Conservation (phyloP, 2,888 invertebrate species). For the Chrysomela aeneicollis region DNA sequence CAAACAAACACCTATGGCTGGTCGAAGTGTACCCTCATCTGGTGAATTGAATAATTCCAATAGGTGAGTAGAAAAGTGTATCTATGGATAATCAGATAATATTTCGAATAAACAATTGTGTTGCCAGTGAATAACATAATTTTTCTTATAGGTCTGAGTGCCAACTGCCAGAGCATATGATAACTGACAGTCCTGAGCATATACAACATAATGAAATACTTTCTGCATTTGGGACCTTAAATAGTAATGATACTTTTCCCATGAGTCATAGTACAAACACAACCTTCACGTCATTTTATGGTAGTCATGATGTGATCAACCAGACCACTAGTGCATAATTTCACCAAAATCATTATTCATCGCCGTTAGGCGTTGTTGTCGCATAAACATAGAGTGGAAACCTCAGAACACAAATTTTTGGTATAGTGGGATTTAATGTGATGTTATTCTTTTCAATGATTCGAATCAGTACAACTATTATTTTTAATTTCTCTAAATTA, state of each 20-base stretch:
- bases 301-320: slow-evolving; percentile 61
- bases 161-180: slow-evolving; percentile 57
- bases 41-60: slow-evolving; percentile 55
- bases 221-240: slow-evolving; percentile 61
- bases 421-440: no score
- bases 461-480: no score
- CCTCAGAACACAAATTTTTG: no score
- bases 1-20: slow-evolving; percentile 66
- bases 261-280: slow-evolving; percentile 65
- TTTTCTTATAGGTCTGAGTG: slow-evolving; percentile 53
- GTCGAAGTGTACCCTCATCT: slow-evolving; percentile 52
- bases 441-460: no score
- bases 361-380: no score
- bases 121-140: neutral
- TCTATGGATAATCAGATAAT: neutral
- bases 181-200: slow-evolving; percentile 55
- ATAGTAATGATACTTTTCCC: slow-evolving; percentile 62
- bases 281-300: slow-evolving; percentile 66
- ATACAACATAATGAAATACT: slow-evolving; percentile 59
- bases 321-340: slow-evolving; percentile 51
- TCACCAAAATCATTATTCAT: slow-evolving; percentile 16
- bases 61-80: slow-evolving; percentile 42
- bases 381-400: no score
- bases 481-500: no score
- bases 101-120: no score